phyloP scores from a whole-genome alignment of 1,140 invertebrate genomes.

The Drosophila santomea region DNA sequence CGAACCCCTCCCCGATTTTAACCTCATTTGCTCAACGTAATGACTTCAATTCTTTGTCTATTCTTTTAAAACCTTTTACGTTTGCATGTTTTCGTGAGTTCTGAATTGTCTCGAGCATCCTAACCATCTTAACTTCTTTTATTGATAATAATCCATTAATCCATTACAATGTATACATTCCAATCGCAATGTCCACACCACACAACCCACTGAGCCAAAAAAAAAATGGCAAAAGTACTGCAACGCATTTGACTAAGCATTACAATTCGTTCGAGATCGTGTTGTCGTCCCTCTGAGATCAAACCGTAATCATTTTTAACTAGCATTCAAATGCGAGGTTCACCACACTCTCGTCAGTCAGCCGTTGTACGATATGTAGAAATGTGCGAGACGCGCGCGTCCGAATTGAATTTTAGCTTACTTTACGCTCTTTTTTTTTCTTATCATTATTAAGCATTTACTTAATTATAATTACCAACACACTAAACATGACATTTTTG shows the following conservation, averaged over 20 bases:
- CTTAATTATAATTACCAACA: conserved; percentile 69
- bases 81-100: conserved; percentile 66
- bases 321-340: conserved; percentile 33
- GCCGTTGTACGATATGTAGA: conserved; percentile 36
- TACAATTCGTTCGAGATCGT: conserved; percentile 15
- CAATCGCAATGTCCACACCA: conserved; percentile 23
- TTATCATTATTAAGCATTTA: conserved; percentile 69
- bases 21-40: conserved; percentile 21
- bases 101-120: conserved; percentile 34
- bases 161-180: conserved; percentile 42
- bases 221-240: conserved; percentile 19
- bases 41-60: conserved; percentile 18
- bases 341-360: conserved; percentile 27
- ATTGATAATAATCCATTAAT: conserved; percentile 11
- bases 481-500: conserved; percentile 32
- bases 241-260: conserved; percentile 46
- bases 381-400: conserved; percentile 34
- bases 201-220: conserved; percentile 16
- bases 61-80: conserved; percentile 22
- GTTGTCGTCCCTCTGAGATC: conserved; percentile 9
- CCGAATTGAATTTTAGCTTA: conserved; percentile 28
- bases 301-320: neutral
- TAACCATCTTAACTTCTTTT: conserved; percentile 10
- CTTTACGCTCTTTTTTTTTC: conserved; percentile 53
- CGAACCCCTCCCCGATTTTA: conserved; percentile 5